These are phyloP conservation scores for Brienomyrus longianalis DNA, from an alignment of 2,113 vertebrate species.

Conservation along the genomic window DNA sequence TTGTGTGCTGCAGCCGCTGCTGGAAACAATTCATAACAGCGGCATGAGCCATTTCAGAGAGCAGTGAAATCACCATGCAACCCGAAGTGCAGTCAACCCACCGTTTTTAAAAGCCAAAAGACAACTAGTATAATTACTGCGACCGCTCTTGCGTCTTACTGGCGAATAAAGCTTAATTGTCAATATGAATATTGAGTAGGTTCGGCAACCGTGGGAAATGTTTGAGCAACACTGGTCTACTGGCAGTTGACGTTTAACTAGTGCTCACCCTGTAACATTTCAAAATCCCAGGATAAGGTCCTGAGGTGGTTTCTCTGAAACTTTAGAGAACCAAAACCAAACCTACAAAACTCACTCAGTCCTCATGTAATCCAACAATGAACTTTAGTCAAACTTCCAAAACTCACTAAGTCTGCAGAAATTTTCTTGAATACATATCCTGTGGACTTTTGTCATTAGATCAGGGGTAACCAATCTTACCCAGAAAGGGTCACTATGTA, in stretches of 20 bases:
- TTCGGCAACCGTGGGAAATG: slow-evolving; percentile 20
- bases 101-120: not conserved
- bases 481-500: not conserved
- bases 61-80: not conserved
- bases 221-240: slow-evolving; percentile 12
- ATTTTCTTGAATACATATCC: not conserved
- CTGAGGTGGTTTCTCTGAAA: not conserved
- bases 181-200: slow-evolving; percentile 30
- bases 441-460: not conserved
- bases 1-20: not conserved
- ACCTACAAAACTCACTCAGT: not conserved
- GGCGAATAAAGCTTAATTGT: slow-evolving; percentile 31
- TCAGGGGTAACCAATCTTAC: not conserved
- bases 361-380: too few species aligned
- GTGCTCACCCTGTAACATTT: not conserved
- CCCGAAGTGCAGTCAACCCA: not conserved
- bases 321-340: not conserved
- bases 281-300: not conserved
- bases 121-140: not conserved
- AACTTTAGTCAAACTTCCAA: too few species aligned
- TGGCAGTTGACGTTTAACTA: slow-evolving; percentile 24
- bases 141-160: slow-evolving; percentile 2
- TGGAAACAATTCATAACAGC: not conserved
- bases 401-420: not conserved
- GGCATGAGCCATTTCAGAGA: not conserved